Percentiles rank a stretch among this genome's conserved stretches.
Conservation (phyloP, 2,888 invertebrate genomes). For the Drosophila maculinotata region DNA sequence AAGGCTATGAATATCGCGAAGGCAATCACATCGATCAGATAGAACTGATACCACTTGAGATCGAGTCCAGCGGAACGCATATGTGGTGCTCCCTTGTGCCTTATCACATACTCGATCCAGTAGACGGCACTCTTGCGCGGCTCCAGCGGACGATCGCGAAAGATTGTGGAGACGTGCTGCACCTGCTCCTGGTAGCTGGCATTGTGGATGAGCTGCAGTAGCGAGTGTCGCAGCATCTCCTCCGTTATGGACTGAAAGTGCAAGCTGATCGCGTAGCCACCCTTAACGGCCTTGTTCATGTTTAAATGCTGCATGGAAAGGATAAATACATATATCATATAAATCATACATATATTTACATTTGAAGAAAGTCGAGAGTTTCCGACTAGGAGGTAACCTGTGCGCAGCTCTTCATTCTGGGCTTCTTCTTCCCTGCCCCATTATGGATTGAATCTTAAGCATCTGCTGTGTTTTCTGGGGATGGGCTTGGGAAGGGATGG, state of each 20-base stretch:
- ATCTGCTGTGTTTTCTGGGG: too few relatives aligned
- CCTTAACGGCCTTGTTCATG: constrained; percentile 80
- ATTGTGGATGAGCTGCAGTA: constrained; percentile 84
- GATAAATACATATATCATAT: too few relatives aligned
- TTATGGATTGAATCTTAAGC: too few relatives aligned
- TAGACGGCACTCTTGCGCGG: constrained; percentile 84
- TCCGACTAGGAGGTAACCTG: too few relatives aligned
- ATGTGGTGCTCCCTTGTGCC: constrained; percentile 84
- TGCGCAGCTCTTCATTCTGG: too few relatives aligned
- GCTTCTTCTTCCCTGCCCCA: too few relatives aligned
- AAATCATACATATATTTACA: too few relatives aligned
- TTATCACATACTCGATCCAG: constrained; percentile 85
- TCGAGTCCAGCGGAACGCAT: constrained; percentile 83
- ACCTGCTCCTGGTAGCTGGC: constrained; percentile 82
- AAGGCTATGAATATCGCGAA: constrained; percentile 38
- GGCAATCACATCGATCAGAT: constrained; percentile 83
- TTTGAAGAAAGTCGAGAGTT: too few relatives aligned
- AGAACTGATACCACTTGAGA: constrained; percentile 84
- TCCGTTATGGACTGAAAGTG: constrained; percentile 82
- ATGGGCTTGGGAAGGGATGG: too few relatives aligned
- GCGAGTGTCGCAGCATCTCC: constrained; percentile 67
- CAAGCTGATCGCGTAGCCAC: constrained; percentile 83
- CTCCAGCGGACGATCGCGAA: constrained; percentile 83
- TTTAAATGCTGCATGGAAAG: constrained; percentile 78
- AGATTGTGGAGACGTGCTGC: constrained; percentile 80